phyloP scores from a whole-genome alignment of 2,797 vertebrate species.

The Poeciliopsis infans region DNA sequence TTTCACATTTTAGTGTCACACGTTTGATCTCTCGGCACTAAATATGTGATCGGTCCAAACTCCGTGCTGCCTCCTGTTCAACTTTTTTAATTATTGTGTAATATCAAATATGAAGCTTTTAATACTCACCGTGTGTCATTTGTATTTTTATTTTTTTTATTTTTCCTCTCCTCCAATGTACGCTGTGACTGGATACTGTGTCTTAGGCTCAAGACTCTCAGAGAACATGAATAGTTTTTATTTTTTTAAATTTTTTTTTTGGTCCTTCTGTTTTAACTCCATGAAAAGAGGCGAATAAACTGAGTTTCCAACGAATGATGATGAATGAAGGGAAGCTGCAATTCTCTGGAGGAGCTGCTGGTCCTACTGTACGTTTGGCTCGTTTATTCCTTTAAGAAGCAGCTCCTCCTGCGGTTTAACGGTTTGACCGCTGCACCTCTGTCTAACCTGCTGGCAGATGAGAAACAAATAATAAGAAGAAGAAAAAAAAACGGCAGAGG shows the following conservation, averaged over 20 bases:
- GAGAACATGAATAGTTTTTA: slow-evolving; percentile 47
- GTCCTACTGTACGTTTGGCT: slow-evolving; percentile 62
- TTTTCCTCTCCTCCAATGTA: slow-evolving; percentile 63
- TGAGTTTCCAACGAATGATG: slow-evolving; percentile 37
- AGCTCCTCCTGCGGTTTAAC: slow-evolving; percentile 61
- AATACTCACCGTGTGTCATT: slow-evolving; percentile 59
- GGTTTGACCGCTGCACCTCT: slow-evolving; percentile 37
- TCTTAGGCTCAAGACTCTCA: slow-evolving; percentile 63
- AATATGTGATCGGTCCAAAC: slow-evolving; percentile 40
- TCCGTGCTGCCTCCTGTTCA: slow-evolving; percentile 57
- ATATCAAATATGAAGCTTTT: slow-evolving; percentile 59
- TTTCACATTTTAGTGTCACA: slow-evolving; percentile 34
- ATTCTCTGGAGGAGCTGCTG: slow-evolving; percentile 64
- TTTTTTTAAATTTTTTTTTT: slow-evolving; percentile 29
- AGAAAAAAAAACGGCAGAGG: background rate
- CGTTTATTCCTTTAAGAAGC: slow-evolving; percentile 57
- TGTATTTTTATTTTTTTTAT: slow-evolving; percentile 43
- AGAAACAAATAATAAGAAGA: slow-evolving; percentile 9
- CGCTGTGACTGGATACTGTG: slow-evolving; percentile 76
- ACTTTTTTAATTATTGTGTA: slow-evolving; percentile 60
- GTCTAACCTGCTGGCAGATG: slow-evolving; percentile 31
- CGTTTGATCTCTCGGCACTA: slow-evolving; percentile 43
- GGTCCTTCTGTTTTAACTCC: slow-evolving; percentile 51
- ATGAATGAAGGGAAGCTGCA: slow-evolving; percentile 59
- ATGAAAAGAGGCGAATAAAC: slow-evolving; percentile 45